Base-by-base conservation (phyloP, 30 jellyfish, hydroid and myxozoan genomes). In the Aurelia aurita complex sp. Pacific region DNA sequence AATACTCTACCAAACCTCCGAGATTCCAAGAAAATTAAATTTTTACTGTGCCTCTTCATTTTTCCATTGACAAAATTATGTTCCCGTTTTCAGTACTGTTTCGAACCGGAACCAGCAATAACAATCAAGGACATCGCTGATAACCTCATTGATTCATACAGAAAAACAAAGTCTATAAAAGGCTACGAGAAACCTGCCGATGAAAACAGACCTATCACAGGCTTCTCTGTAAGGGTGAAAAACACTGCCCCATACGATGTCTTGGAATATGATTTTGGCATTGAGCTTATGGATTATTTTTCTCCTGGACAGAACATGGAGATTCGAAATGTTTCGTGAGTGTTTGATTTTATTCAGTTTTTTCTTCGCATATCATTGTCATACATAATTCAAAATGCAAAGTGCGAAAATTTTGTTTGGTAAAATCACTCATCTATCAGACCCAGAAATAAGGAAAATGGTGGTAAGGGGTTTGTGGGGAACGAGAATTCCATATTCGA, bases 51-150 rank as follows among this genome's bases (percentile, higher is more conserved):
- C 57, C 57, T 46, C 57, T 46, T 46, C 14, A 46, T 46, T 46
- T 4, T 46, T 46, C 15, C 3, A 23, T 40, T 46, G 57, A 46
- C 57, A 46, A 46, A 9, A 46, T 46, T 46, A 13, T 46, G 6
- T 46, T 4, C 15, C 52, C 66, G 19, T 75, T 75, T 69, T 72
- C 65, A 94, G 98, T 94, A 82, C 87, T 94, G 98, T 53, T 94
- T 94, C 77, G 98, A 94, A 46, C 98, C 98, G 3, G 91, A 70
- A 42, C 98, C 98, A 5, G 89, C 94, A 29, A 61, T 94, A 29
- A 88, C 97, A 3, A 94, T 94, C 60, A 79, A 84, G 60, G 97
- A 94, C 16, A 85, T 92, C 46, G 98, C 91, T 32, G 96, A 94
- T 60, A 64, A 73, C 51, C 78, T 86, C 19, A 72, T 88, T 64